phyloP scores from a whole-genome alignment of 2,113 vertebrate species.

The Ptychochromis oligacanthus region DNA sequence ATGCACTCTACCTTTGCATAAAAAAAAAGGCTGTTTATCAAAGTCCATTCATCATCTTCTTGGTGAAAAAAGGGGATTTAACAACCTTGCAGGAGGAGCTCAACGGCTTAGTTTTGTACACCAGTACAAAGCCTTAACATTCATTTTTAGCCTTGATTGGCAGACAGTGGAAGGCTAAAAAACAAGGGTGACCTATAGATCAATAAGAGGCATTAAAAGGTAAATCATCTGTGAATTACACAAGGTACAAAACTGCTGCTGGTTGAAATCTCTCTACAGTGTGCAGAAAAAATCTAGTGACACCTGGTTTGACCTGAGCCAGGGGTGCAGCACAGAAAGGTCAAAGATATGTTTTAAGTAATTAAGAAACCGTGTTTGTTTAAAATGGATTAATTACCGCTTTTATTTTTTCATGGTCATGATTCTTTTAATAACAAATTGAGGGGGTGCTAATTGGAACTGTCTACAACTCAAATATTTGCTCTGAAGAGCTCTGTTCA shows the following conservation, averaged over 20 bases:
- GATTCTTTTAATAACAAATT: neutral
- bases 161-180: neutral
- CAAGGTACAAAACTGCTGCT: neutral
- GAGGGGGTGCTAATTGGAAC: neutral
- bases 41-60: neutral
- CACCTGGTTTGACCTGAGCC: too few species aligned
- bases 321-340: neutral
- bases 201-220: neutral
- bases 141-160: conserved; percentile 9
- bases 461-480: neutral
- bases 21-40: neutral
- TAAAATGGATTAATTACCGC: neutral
- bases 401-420: neutral
- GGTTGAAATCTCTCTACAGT: neutral
- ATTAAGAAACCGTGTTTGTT: neutral
- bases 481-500: neutral
- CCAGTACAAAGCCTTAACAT: neutral
- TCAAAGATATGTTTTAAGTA: neutral
- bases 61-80: neutral
- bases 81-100: neutral
- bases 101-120: neutral
- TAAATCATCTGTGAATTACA: conserved; percentile 11
- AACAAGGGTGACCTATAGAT: neutral
- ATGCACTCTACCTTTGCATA: neutral
- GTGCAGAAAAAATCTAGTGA: neutral